These are phyloP conservation scores for Gambelia wislizenii DNA, from an alignment of 2,797 vertebrate genomes.

Conservation along the genomic window DNA sequence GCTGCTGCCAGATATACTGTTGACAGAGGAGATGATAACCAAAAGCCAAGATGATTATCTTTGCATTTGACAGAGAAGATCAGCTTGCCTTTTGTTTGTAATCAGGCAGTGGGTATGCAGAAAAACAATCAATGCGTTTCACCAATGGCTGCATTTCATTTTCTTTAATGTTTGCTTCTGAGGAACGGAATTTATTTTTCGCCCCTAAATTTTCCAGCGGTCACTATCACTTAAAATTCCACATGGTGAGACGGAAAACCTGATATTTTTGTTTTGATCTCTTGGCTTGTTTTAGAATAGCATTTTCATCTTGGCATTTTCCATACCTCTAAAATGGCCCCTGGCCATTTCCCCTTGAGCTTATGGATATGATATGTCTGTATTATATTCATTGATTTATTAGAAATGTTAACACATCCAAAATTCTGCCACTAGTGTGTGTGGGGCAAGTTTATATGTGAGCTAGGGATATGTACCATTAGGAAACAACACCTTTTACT, in stretches of 20 bases:
- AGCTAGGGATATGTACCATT: no score
- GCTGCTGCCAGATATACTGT: slow-evolving; percentile 13
- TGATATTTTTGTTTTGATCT: background rate
- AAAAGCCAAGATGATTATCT: slow-evolving; percentile 55
- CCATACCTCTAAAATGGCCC: background rate
- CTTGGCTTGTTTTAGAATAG: background rate
- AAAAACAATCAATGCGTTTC: slow-evolving; percentile 54
- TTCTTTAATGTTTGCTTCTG: slow-evolving; percentile 44
- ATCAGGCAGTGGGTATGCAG: background rate
- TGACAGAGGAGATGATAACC: slow-evolving; percentile 57
- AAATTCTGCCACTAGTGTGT: background rate
- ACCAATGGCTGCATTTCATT: slow-evolving; percentile 19
- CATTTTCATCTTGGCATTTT: background rate
- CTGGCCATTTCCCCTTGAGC: background rate
- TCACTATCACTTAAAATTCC: slow-evolving; percentile 39
- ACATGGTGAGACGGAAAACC: slow-evolving; percentile 38
- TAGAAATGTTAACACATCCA: background rate
- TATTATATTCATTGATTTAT: background rate
- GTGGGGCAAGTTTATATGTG: background rate
- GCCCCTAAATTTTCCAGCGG: slow-evolving; percentile 1
- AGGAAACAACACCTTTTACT: background rate
- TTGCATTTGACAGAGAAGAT: slow-evolving; percentile 58
- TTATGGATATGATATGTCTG: background rate
- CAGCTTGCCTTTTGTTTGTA: slow-evolving; percentile 55
- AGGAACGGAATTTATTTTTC: slow-evolving; percentile 23